These are phyloP conservation scores for Rhorus exstirpatorius DNA, from an alignment of 2,888 invertebrate genomes.

Conservation along the genomic window DNA sequence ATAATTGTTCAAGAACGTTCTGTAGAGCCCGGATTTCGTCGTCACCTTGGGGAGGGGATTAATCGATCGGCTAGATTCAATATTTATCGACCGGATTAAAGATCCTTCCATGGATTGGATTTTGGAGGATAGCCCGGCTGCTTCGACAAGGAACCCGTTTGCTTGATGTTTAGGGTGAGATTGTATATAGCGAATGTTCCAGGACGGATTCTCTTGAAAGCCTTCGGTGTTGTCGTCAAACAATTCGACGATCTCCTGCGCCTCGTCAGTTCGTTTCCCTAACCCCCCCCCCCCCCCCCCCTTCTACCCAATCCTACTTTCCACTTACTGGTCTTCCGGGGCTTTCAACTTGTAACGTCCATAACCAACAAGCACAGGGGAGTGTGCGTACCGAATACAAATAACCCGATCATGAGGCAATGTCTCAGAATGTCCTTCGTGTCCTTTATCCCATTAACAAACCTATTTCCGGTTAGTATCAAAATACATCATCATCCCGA, in stretches of 20 bases:
- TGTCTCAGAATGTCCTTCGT: slow-evolving; percentile 39
- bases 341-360: slow-evolving; percentile 44
- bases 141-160: slow-evolving; percentile 21
- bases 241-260: slow-evolving; percentile 66
- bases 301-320: neutral
- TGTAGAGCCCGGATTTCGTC: neutral
- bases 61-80: slow-evolving; percentile 47
- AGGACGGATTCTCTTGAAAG: slow-evolving; percentile 39
- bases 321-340: slow-evolving; percentile 33
- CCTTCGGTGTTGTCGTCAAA: slow-evolving; percentile 51
- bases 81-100: slow-evolving; percentile 60
- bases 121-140: neutral
- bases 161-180: slow-evolving; percentile 6
- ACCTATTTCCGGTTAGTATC: slow-evolving; percentile 38
- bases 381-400: slow-evolving; percentile 81
- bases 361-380: slow-evolving; percentile 53
- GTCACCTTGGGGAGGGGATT: neutral
- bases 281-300: neutral
- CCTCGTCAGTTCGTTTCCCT: slow-evolving; percentile 21
- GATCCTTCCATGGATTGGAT: slow-evolving; percentile 36
- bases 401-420: slow-evolving; percentile 76
- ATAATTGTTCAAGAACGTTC: slow-evolving; percentile 15
- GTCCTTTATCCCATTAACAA: slow-evolving; percentile 15
- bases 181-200: slow-evolving; percentile 35
- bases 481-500: slow-evolving; percentile 73